phyloP scores from a whole-genome alignment of 1,140 invertebrate species.

The Chironomus tepperi region DNA sequence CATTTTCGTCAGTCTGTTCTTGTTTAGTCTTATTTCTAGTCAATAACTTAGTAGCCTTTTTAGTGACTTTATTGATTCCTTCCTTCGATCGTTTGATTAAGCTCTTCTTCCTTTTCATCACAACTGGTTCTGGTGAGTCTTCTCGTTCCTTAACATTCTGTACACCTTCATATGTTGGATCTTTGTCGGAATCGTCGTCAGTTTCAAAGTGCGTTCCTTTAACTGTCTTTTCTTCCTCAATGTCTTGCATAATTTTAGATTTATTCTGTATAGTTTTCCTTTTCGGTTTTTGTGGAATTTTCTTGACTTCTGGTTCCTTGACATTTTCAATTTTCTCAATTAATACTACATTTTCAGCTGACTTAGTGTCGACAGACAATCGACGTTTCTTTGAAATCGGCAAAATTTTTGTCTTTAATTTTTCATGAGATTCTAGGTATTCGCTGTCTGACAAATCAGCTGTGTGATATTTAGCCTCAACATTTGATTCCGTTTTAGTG shows the following conservation, averaged over 20 bases:
- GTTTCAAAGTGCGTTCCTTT: slow-evolving; percentile 23
- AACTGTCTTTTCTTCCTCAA: slow-evolving; percentile 7
- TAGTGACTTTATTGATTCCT: neutral
- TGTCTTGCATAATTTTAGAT: neutral
- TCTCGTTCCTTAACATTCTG: slow-evolving; percentile 9
- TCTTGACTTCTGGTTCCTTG: neutral
- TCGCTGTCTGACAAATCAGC: slow-evolving; percentile 34
- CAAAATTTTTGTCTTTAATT: slow-evolving; percentile 29
- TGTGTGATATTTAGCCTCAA: slow-evolving; percentile 18
- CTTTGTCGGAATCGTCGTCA: slow-evolving; percentile 28
- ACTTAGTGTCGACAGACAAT: neutral
- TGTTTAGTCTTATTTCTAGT: neutral
- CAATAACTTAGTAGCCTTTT: neutral
- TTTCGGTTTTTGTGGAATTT: neutral
- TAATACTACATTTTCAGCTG: neutral
- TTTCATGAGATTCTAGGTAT: slow-evolving; percentile 36
- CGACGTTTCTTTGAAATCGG: neutral
- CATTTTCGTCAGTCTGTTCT: neutral
- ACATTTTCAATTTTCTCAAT: neutral
- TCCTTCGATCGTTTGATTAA: slow-evolving; percentile 9
- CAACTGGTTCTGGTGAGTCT: neutral
- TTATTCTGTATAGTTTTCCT: slow-evolving; percentile 4
- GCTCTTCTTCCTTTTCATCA: neutral
- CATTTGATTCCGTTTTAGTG: neutral
- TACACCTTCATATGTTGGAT: slow-evolving; percentile 27